Percentiles rank a stretch among this genome's conserved stretches.
Conservation (phyloP, 2,888 invertebrate species). For the Lycaena phlaeas region DNA sequence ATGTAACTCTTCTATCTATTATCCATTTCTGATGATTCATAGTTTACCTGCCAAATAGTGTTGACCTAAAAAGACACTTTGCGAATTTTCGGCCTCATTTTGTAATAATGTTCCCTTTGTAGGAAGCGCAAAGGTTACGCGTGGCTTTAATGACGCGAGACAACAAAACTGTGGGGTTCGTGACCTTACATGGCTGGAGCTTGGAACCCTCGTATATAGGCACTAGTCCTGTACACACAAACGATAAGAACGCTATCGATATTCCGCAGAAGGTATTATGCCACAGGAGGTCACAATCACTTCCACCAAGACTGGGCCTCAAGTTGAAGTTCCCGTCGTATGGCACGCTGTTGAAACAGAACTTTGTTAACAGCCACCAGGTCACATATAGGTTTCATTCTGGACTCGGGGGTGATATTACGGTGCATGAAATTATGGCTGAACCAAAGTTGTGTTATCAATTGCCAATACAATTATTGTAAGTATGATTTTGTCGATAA, state of each 20-base stretch:
- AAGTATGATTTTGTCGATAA: too few species aligned
- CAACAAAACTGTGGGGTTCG: conserved; percentile 84
- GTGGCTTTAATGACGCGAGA: conserved; percentile 74
- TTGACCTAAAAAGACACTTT: too few species aligned
- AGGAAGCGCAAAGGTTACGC: conserved; percentile 72
- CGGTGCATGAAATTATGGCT: conserved; percentile 93
- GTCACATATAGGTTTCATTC: conserved; percentile 91
- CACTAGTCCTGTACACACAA: conserved; percentile 78
- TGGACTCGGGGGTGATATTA: conserved; percentile 91
- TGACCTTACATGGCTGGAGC: conserved; percentile 90
- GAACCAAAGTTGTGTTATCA: conserved; percentile 89
- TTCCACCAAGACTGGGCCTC: conserved; percentile 86
- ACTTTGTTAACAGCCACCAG: conserved; percentile 82
- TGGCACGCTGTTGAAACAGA: conserved; percentile 77
- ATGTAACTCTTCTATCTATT: too few species aligned
- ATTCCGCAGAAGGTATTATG: conserved; percentile 48
- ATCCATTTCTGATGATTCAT: too few species aligned
- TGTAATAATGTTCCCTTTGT: conserved; percentile 8
- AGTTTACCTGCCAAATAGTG: too few species aligned
- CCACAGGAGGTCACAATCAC: conserved; percentile 83
- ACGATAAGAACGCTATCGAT: conserved; percentile 51
- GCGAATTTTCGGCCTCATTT: too few species aligned
- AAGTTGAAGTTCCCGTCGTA: conserved; percentile 88
- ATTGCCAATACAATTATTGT: conserved; percentile 91
- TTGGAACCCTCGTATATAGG: conserved; percentile 83